Percentiles rank a stretch among this genome's conserved stretches.
Conservation (phyloP, 2,888 invertebrate species). For the Pterostichus niger region DNA sequence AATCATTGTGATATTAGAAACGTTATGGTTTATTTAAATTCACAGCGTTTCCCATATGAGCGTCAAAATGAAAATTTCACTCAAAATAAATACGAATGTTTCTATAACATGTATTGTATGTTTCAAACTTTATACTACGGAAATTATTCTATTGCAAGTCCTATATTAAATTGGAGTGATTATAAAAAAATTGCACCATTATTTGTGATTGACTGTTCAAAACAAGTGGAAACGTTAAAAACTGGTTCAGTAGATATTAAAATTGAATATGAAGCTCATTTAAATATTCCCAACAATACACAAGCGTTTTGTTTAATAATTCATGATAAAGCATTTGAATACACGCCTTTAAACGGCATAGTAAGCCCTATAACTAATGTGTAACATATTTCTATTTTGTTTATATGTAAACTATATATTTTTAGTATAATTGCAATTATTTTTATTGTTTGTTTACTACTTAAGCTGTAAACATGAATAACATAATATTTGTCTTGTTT, state of each 20-base stretch:
- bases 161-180: neutral
- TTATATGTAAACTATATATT: no score
- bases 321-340: slow-evolving; percentile 64
- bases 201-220: slow-evolving; percentile 70
- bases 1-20: slow-evolving; percentile 55
- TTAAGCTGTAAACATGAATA: no score
- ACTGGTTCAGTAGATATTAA: slow-evolving; percentile 58
- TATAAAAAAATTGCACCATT: slow-evolving; percentile 69
- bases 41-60: slow-evolving; percentile 59
- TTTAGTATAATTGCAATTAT: no score
- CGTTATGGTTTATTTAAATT: slow-evolving; percentile 58
- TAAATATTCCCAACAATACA: slow-evolving; percentile 68
- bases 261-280: slow-evolving; percentile 64
- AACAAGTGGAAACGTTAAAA: slow-evolving; percentile 69
- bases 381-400: no score
- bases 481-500: no score
- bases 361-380: neutral
- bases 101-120: slow-evolving; percentile 43
- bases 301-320: slow-evolving; percentile 69
- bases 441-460: no score
- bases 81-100: slow-evolving; percentile 25
- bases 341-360: neutral
- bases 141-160: slow-evolving; percentile 73
- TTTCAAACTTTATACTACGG: slow-evolving; percentile 69
- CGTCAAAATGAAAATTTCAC: slow-evolving; percentile 55